Base-by-base conservation (phyloP, 2,888 invertebrate species). In the Odontomyia ornata region DNA sequence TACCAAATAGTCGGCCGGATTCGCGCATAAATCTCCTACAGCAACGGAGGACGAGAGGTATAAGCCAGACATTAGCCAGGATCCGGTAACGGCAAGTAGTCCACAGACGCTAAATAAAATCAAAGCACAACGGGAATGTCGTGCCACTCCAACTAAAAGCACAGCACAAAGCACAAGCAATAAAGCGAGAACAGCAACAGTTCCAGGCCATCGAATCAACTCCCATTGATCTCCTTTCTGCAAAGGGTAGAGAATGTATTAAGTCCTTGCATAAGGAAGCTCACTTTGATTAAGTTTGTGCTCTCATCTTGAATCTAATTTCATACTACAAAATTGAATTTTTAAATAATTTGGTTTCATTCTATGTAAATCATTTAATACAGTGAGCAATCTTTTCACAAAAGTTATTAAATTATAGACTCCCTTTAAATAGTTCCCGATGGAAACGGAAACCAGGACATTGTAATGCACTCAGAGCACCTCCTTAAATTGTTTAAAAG, bases 61-160 rank as follows among this genome's bases (percentile, higher is more conserved):
- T 79, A 96, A 86, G 76, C 96, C 96, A 75, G 95, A 93, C 89
- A 95, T 93, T 82, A 95, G 89, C 94, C 96, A 97, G 80, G 95
- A 95, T 77, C 93, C 90, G 80, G 95, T 93, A 47, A 97, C 94
- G 46, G 95, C 95, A 83, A 98, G 90, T 25, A 95, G 88, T 60
- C 93, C 93, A 86, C 95, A 93, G 28, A 96, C 96, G 80, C 95
- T 95, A 82, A 96, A 95, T 88, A 95, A 90, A 83, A 97, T 93
- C 75, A 97, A 90, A 75, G 96, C 95, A 83, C 96, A 95, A 72
- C 96, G 91, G 21, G 95, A 96, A 86, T 96, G 95, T 28, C 93
- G 89, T 21, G 95, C 95, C 80, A 97, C 95, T 80, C 96, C 97
- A 81, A 96, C 94, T 79, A 97, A 89, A 82, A 97, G 90, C 79